Conservation (phyloP, 2,797 vertebrate species). For the Onychomys arenicola region DNA sequence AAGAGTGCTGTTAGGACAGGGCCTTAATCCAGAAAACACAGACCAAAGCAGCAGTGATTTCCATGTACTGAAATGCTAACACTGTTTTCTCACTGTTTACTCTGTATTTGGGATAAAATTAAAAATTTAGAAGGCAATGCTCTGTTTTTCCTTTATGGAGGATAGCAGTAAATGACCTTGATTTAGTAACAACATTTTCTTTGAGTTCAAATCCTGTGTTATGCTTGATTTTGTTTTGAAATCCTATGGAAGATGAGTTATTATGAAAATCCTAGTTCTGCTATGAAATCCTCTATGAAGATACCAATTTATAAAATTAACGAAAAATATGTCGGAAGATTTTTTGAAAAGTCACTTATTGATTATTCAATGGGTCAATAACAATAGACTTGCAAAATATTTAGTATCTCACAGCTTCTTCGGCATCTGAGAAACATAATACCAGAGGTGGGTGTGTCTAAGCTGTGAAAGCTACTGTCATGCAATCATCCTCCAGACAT, state of each 20-base stretch:
- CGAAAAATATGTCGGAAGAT: constrained; percentile 13
- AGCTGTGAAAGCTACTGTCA: background rate
- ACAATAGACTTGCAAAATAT: background rate
- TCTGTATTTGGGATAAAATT: background rate
- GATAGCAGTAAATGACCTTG: background rate
- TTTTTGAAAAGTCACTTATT: background rate
- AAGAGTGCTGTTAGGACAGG: background rate
- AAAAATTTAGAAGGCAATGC: background rate
- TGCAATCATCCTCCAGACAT: background rate
- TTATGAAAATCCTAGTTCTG: background rate
- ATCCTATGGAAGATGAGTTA: background rate
- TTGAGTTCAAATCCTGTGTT: constrained; percentile 35
- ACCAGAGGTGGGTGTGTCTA: background rate
- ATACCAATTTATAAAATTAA: background rate
- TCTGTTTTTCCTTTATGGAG: background rate
- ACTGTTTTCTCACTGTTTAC: background rate
- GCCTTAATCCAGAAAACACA: background rate
- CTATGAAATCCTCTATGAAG: background rate
- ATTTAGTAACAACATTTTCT: background rate
- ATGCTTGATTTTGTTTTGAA: background rate
- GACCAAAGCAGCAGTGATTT: background rate
- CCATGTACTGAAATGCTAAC: background rate
- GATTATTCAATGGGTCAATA: background rate
- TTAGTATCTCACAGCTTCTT: background rate
- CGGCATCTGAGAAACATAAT: background rate